Evolutionary conservation across 2,888 invertebrate genomes (phyloP), one percentile per base, ranked within the genome.

Genomic region (Drosophila dives): DNA sequence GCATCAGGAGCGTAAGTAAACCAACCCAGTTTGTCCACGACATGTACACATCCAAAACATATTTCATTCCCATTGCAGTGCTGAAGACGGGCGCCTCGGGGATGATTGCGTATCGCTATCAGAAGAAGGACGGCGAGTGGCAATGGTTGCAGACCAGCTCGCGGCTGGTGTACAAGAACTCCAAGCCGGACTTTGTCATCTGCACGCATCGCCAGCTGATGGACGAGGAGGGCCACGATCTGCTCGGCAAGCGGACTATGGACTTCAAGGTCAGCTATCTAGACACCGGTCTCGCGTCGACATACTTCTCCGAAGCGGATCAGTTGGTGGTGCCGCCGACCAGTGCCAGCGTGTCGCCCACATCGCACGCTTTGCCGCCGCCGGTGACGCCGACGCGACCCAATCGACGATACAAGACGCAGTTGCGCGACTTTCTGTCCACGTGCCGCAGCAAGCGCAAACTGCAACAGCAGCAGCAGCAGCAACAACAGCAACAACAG

Each of bases 71-170:
- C 20, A 6, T 48, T 67, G 10, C 94, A 99, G 99, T 99, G 90
- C 94, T 99, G 85, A 99, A 99, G 95, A 99, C 99, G 60, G 99
- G 99, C 83, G 99, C 99, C 89, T 99, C 99, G 71, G 99, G 99
- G 34, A 97, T 99, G 96, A 99, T 99, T 91, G 99, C 99, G 71
- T 99, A 99, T 93, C 96, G 99, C 92, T 97, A 98, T 94, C 97
- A 99, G 93, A 97, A 98, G 85, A 98, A 98, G 93, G 97, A 98
- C 78, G 96, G 96, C 10, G 96, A 97, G 90, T 98, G 98, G 98
- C 97, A 99, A 93, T 99, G 99, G 99, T 94, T 99, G 71, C 99
- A 99, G 94, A 99, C 99, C 26, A 93, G 97, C 86, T 99, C 99
- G 17, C 95, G 99, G 81, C 95, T 99, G 83, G 98, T 99, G 83